Percentiles rank a stretch among this genome's conserved stretches.
Conservation (phyloP, 2,888 invertebrate species). For the Hyppa rectilinea region DNA sequence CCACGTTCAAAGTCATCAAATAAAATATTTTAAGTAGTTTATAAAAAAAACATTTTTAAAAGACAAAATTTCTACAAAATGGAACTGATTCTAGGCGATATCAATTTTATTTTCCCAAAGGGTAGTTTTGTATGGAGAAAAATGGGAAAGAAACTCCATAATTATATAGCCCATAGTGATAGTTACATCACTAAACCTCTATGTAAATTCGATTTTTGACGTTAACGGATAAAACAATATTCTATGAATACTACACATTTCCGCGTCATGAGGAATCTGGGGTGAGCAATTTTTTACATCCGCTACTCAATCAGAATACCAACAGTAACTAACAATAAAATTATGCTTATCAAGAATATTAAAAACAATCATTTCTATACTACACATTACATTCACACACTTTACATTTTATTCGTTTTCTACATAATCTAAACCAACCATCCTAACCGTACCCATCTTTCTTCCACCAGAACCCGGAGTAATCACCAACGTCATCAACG, state of each 20-base stretch:
- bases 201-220: background rate
- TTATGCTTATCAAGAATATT: background rate
- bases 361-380: too few species aligned
- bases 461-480: conserved; percentile 84
- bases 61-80: background rate
- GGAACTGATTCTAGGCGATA: background rate
- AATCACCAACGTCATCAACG: conserved; percentile 91
- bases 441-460: background rate
- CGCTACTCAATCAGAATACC: background rate
- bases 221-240: background rate
- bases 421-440: too few species aligned
- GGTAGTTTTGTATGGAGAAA: background rate
- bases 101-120: background rate
- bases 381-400: too few species aligned
- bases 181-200: background rate
- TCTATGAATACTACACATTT: background rate
- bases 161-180: too few species aligned
- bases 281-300: background rate
- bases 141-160: background rate
- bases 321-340: background rate
- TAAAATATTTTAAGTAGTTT: background rate
- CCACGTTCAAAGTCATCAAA: background rate
- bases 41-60: background rate
- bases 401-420: too few species aligned
- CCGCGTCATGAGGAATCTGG: too few species aligned